phyloP scores from a whole-genome alignment of 1,140 invertebrate genomes.

The Bathynomus jamesi region DNA sequence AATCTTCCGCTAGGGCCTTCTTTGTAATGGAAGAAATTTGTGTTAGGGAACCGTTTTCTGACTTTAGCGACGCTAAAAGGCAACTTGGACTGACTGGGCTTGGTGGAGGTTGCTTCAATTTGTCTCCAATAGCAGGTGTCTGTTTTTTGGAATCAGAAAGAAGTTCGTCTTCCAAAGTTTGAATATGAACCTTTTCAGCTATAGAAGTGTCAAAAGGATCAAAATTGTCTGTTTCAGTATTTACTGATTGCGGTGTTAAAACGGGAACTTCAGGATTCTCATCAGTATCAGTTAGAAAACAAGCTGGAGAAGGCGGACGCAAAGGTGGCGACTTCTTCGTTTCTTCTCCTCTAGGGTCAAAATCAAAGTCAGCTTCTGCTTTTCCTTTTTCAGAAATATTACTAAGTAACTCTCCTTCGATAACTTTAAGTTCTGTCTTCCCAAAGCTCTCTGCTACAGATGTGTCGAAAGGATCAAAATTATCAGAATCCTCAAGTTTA shows the following conservation, averaged over 20 bases:
- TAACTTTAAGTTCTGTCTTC: constrained; percentile 30
- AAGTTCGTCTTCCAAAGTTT: constrained; percentile 31
- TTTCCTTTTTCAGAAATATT: not conserved
- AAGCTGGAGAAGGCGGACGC: constrained; percentile 6
- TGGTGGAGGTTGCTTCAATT: constrained; percentile 14
- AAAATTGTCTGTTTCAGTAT: constrained; percentile 34
- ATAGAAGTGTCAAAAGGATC: constrained; percentile 43
- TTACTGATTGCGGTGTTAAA: constrained; percentile 27
- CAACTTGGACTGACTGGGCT: constrained; percentile 23
- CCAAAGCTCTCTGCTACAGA: constrained; percentile 34
- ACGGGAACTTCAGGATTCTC: constrained; percentile 13
- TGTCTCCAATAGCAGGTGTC: no score
- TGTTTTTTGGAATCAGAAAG: not conserved
- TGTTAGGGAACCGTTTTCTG: constrained; percentile 18
- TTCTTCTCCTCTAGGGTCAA: constrained; percentile 59
- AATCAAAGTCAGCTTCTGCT: constrained; percentile 55
- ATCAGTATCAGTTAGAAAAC: constrained; percentile 27
- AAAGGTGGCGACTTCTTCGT: not conserved
- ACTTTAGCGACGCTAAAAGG: constrained; percentile 21
- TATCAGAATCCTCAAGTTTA: constrained; percentile 22
- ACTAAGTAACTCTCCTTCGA: constrained; percentile 33
- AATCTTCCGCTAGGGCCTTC: constrained; percentile 48
- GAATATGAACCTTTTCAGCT: constrained; percentile 34
- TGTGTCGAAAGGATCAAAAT: constrained; percentile 39
- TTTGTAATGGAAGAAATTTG: not conserved